phyloP scores from a whole-genome alignment of 1,140 invertebrate species.

The Phthorimaea operculella region DNA sequence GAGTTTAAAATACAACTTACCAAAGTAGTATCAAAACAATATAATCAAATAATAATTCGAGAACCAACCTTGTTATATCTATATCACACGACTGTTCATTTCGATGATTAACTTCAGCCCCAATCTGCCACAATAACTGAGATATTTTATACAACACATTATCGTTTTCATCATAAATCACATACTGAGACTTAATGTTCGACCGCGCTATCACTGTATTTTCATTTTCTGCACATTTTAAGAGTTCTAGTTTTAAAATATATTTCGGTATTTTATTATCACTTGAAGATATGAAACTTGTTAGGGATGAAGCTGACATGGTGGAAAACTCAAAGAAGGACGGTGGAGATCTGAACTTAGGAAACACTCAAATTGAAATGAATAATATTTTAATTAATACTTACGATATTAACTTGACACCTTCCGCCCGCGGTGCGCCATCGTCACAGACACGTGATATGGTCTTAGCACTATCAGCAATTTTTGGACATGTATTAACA shows the following conservation, averaged over 20 bases:
- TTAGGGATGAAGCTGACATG: too few relatives aligned
- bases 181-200: neutral
- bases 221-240: neutral
- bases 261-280: neutral
- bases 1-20: too few relatives aligned
- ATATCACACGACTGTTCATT: neutral
- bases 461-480: too few relatives aligned
- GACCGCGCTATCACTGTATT: neutral
- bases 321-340: too few relatives aligned
- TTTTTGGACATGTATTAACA: too few relatives aligned
- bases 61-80: neutral
- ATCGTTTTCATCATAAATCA: constrained; percentile 1
- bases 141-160: neutral
- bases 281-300: neutral
- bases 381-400: too few relatives aligned
- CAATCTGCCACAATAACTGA: constrained; percentile 1
- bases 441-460: too few relatives aligned
- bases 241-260: neutral
- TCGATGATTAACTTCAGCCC: neutral
- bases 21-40: too few relatives aligned
- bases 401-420: too few relatives aligned
- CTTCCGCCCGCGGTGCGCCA: too few relatives aligned
- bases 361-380: too few relatives aligned
- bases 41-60: neutral
- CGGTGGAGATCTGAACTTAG: too few relatives aligned